These are phyloP conservation scores for Herpetotheres cachinnans DNA, from an alignment of 2,113 vertebrate species.

Conservation along the genomic window DNA sequence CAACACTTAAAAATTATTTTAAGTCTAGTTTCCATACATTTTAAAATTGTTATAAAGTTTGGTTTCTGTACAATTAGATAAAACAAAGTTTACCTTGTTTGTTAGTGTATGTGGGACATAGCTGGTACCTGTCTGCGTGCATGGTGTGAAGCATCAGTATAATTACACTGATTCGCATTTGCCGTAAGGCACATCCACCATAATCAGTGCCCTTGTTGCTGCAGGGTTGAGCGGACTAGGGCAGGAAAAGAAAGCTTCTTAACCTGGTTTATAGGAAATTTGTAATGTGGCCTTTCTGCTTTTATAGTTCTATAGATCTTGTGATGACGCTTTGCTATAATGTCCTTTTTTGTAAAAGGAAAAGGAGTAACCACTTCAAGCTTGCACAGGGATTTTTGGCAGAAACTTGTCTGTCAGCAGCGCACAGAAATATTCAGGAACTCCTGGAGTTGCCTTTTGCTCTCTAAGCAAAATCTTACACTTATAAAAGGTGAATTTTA, in stretches of 20 bases:
- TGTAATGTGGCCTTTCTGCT: neutral
- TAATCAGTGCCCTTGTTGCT: neutral
- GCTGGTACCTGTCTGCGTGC: neutral
- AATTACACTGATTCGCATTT: neutral
- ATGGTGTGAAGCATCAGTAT: neutral
- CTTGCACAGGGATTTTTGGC: conserved; percentile 14
- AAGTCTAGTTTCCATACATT: neutral
- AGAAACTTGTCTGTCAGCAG: conserved; percentile 28
- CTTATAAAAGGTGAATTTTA: conserved; percentile 46
- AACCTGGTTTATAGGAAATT: neutral
- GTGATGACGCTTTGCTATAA: neutral
- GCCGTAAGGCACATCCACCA: neutral
- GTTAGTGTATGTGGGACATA: neutral
- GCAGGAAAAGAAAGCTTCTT: neutral
- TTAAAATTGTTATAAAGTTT: neutral
- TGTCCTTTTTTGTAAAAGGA: neutral
- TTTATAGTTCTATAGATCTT: neutral
- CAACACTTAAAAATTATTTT: neutral
- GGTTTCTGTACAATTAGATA: neutral
- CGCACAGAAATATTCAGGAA: conserved; percentile 43
- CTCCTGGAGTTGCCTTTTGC: conserved; percentile 40
- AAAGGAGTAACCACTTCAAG: conserved; percentile 1
- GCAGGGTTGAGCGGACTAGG: neutral
- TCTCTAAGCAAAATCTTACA: conserved; percentile 24
- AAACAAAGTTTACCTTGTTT: neutral